phyloP scores from a whole-genome alignment of 2,113 vertebrate genomes.

The Paramisgurnus dabryanus region DNA sequence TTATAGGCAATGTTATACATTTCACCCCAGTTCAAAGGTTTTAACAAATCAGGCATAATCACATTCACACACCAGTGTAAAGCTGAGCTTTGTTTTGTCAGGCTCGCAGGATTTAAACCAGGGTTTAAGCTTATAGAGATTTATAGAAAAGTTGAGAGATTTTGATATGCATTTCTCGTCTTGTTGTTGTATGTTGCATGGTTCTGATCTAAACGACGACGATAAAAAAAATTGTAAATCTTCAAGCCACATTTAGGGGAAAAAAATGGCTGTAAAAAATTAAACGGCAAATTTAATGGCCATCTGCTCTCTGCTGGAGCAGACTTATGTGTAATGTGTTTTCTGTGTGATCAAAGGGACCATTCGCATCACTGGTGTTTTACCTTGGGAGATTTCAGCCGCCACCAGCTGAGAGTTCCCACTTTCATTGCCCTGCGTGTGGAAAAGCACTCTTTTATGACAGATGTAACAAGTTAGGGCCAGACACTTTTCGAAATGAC shows the following conservation, averaged over 20 bases:
- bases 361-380: slow-evolving; percentile 56
- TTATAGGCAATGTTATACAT: not conserved
- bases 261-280: slow-evolving; percentile 70
- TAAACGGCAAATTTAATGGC: slow-evolving; percentile 75
- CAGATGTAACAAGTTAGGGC: slow-evolving; percentile 12
- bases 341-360: slow-evolving; percentile 71
- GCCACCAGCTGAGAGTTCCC: slow-evolving; percentile 61
- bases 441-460: slow-evolving; percentile 30
- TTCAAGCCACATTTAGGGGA: slow-evolving; percentile 68
- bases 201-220: slow-evolving; percentile 69
- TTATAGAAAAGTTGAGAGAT: not conserved
- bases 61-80: slow-evolving; percentile 19
- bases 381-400: slow-evolving; percentile 69
- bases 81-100: slow-evolving; percentile 23
- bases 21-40: not conserved
- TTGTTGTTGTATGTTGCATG: slow-evolving; percentile 43
- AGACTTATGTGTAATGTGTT: slow-evolving; percentile 65
- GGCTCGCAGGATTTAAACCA: not conserved
- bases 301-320: slow-evolving; percentile 71
- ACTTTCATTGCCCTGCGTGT: slow-evolving; percentile 53
- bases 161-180: slow-evolving; percentile 4
- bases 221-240: slow-evolving; percentile 71
- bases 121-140: not conserved
- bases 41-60: slow-evolving; percentile 20
- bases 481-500: not conserved